Evolutionary conservation across 2,113 vertebrate species (phyloP).

Genomic region (Bostrychus sinensis): DNA sequence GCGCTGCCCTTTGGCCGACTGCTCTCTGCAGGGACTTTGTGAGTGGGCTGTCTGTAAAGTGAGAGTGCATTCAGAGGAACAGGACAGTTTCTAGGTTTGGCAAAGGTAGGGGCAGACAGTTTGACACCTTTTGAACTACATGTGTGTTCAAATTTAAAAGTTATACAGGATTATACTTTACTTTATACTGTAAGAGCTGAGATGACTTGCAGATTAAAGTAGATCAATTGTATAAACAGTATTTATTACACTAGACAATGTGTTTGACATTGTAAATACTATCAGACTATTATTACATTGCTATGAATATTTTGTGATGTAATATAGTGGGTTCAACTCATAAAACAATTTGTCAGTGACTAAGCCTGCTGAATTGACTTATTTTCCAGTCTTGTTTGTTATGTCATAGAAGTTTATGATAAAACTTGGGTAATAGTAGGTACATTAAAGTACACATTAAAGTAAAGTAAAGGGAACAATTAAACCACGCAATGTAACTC

Average conservation of each 20-base stretch:
- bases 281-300: too few species aligned
- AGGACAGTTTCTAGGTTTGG: not conserved
- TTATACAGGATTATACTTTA: too few species aligned
- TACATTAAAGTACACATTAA: too few species aligned
- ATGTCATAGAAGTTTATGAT: not conserved
- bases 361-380: not conserved
- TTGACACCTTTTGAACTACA: not conserved
- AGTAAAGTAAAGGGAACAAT: too few species aligned
- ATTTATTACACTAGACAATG: too few species aligned
- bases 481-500: too few species aligned
- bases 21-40: slow-evolving; percentile 4
- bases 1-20: slow-evolving; percentile 28
- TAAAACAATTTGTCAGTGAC: not conserved
- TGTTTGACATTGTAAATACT: too few species aligned
- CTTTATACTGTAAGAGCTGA: too few species aligned
- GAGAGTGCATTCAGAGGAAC: slow-evolving; percentile 8
- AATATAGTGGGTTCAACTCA: too few species aligned
- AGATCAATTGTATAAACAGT: too few species aligned
- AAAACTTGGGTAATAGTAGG: not conserved
- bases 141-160: not conserved
- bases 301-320: too few species aligned
- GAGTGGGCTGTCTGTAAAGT: slow-evolving; percentile 15
- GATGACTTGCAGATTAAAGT: too few species aligned
- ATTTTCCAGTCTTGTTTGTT: not conserved
- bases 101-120: not conserved